These are phyloP conservation scores for Platyscapa corneri DNA, from an alignment of 1,140 invertebrate genomes.

Conservation along the genomic window DNA sequence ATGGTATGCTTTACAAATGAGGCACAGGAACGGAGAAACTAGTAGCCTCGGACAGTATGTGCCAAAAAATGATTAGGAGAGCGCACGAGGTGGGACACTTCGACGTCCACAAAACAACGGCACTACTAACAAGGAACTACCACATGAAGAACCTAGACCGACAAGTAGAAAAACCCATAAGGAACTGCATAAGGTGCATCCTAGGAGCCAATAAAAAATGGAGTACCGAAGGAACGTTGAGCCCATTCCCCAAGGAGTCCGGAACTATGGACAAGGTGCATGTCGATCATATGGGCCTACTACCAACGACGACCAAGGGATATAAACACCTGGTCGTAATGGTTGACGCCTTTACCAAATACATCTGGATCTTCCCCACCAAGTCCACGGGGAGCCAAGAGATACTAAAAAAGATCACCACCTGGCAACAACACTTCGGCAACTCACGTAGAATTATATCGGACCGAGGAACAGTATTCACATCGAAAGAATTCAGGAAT, in stretches of 20 bases:
- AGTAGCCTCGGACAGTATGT: background rate
- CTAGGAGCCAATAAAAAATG: background rate
- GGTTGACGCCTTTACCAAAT: conserved; percentile 1
- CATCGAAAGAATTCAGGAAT: background rate
- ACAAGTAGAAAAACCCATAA: background rate
- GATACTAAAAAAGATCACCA: background rate
- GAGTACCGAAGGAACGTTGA: background rate
- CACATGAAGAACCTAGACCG: background rate
- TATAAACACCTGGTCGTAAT: background rate
- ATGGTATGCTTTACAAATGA: background rate
- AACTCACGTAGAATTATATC: background rate
- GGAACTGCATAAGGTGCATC: background rate
- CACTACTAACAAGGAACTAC: background rate
- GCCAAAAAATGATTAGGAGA: background rate
- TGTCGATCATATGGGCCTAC: conserved; percentile 55
- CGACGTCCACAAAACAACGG: background rate
- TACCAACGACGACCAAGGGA: background rate
- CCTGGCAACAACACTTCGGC: background rate
- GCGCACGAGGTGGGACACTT: background rate
- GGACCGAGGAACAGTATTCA: background rate
- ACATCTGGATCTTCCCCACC: background rate
- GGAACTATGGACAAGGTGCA: conserved; percentile 53
- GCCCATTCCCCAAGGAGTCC: background rate
- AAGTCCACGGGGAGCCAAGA: background rate
- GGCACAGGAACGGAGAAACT: background rate